These are phyloP conservation scores for Mirza zaza DNA, from an alignment of 2,113 vertebrate species.

Conservation along the genomic window DNA sequence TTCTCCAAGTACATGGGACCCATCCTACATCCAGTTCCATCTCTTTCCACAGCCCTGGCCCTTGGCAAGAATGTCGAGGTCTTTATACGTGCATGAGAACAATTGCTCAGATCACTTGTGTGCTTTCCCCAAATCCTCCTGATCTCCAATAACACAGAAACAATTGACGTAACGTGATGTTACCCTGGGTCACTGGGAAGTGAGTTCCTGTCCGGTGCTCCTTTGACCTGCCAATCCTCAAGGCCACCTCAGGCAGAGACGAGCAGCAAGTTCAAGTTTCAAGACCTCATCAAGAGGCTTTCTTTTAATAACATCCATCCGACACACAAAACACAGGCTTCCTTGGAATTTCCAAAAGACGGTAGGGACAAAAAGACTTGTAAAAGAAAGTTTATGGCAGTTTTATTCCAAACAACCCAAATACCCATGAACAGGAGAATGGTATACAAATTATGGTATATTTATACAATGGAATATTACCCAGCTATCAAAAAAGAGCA, in stretches of 20 bases:
- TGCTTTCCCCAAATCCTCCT: neutral
- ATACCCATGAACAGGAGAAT: neutral
- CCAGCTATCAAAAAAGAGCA: neutral
- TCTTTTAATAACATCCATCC: neutral
- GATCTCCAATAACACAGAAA: neutral
- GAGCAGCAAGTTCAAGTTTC: neutral
- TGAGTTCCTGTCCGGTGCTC: neutral
- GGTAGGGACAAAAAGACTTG: neutral
- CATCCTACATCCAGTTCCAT: neutral
- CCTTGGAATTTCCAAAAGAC: neutral
- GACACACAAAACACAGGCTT: neutral
- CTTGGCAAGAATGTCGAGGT: neutral
- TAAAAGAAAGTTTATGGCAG: neutral
- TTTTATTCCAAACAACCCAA: neutral
- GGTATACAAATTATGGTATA: neutral
- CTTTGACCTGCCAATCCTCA: neutral
- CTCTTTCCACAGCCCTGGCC: neutral
- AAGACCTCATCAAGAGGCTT: neutral
- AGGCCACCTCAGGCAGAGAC: neutral
- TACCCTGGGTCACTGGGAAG: neutral
- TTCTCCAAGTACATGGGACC: neutral
- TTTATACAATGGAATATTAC: neutral
- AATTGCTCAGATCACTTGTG: neutral
- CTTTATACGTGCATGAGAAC: neutral
- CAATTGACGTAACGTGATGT: neutral